phyloP scores from a whole-genome alignment of 92 coral and sea anemone genomes.

The Montipora capitata region DNA sequence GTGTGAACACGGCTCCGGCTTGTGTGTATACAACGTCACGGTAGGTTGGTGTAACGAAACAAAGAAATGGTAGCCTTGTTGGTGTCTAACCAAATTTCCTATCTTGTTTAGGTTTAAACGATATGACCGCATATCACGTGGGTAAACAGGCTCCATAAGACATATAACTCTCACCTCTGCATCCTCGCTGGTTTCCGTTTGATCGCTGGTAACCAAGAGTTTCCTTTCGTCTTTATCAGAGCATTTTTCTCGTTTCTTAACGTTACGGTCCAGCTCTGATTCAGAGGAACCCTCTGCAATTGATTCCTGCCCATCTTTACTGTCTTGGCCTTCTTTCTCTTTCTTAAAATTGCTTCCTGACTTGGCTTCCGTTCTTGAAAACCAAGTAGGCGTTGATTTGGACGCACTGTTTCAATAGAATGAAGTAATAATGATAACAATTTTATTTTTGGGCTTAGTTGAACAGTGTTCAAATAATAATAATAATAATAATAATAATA shows the following conservation, averaged over 20 bases:
- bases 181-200: background rate
- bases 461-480: too few species aligned
- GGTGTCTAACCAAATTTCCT: too few species aligned
- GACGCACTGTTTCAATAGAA: background rate
- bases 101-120: too few species aligned
- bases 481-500: too few species aligned
- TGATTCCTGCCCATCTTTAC: background rate
- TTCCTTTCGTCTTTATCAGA: constrained; percentile 34
- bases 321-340: background rate
- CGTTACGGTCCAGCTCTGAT: constrained; percentile 9
- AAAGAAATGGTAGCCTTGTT: too few species aligned
- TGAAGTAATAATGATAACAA: background rate
- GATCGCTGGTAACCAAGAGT: background rate
- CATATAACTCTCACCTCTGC: background rate
- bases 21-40: too few species aligned
- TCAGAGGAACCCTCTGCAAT: constrained; percentile 35
- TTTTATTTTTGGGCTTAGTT: too few species aligned
- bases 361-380: constrained; percentile 48
- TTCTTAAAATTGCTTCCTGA: constrained; percentile 11
- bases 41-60: too few species aligned
- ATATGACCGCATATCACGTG: too few species aligned
- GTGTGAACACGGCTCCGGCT: too few species aligned
- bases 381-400: constrained; percentile 57
- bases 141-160: too few species aligned
- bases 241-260: constrained; percentile 1